Percentiles rank a stretch among this genome's conserved stretches.
Evolutionary conservation across 2,113 vertebrate genomes (phyloP).

Genomic region (Puffinus mauretanicus): DNA sequence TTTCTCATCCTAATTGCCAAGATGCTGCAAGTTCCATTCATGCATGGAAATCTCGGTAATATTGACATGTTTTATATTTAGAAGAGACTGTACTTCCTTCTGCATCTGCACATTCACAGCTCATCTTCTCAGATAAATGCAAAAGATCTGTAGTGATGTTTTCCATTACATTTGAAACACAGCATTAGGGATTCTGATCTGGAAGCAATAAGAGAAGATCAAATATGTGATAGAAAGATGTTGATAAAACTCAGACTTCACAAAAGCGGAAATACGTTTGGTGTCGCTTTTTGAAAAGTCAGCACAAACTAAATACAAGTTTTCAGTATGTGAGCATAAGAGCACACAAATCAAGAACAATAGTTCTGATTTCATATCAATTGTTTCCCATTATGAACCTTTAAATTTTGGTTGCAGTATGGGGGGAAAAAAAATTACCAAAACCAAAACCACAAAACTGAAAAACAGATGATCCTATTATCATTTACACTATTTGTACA

Average conservation of each 20-base stretch:
- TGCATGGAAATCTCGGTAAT: background rate
- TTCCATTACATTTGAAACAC: background rate
- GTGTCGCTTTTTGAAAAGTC: background rate
- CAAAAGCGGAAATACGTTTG: background rate
- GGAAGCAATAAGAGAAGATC: background rate
- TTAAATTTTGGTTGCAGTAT: background rate
- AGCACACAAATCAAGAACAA: background rate
- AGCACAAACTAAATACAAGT: background rate
- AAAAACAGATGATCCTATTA: fast-evolving
- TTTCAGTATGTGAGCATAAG: background rate
- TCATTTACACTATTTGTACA: background rate
- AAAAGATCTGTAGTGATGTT: background rate
- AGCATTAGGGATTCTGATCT: background rate
- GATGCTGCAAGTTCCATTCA: background rate
- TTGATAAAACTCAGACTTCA: background rate
- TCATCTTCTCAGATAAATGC: background rate
- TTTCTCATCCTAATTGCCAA: background rate
- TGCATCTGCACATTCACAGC: background rate
- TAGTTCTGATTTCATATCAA: background rate
- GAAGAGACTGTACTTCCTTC: background rate
- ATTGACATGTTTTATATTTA: background rate
- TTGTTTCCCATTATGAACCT: background rate
- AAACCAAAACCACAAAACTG: fast-evolving
- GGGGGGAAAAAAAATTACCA: fast-evolving
- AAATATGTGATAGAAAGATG: background rate